These are phyloP conservation scores for Micrasema longulum DNA, from an alignment of 1,140 invertebrate species.

Conservation along the genomic window DNA sequence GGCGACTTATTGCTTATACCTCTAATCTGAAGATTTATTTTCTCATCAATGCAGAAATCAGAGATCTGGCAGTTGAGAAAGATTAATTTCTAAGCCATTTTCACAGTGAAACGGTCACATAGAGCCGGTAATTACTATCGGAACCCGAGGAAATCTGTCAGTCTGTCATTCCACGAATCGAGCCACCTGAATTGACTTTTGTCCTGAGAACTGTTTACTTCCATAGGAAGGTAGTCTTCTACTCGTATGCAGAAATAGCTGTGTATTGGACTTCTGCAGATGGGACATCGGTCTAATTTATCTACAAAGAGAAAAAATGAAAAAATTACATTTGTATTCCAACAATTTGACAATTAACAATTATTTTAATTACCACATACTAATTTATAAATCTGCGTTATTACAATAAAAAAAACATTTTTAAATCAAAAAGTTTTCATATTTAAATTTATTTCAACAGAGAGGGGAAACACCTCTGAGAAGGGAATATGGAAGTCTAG, in stretches of 20 bases:
- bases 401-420: too few species aligned
- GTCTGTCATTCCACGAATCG: conserved; percentile 51
- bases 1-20: background rate
- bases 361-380: too few species aligned
- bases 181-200: conserved; percentile 44
- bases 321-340: too few species aligned
- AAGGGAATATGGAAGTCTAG: too few species aligned
- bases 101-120: too few species aligned
- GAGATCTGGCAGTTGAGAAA: background rate
- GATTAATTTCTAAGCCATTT: too few species aligned
- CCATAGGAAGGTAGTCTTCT: conserved; percentile 79
- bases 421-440: too few species aligned
- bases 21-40: background rate
- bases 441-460: too few species aligned
- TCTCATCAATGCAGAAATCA: background rate
- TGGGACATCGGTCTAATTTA: conserved; percentile 82
- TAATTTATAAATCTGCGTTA: too few species aligned
- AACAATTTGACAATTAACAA: too few species aligned
- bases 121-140: conserved; percentile 33
- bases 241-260: conserved; percentile 84
- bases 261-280: conserved; percentile 83
- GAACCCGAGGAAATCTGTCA: conserved; percentile 53
- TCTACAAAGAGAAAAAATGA: conserved; percentile 56
- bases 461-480: too few species aligned
- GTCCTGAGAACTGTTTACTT: conserved; percentile 56